These are phyloP conservation scores for Falco biarmicus DNA, from an alignment of 2,797 vertebrate genomes.

Conservation along the genomic window DNA sequence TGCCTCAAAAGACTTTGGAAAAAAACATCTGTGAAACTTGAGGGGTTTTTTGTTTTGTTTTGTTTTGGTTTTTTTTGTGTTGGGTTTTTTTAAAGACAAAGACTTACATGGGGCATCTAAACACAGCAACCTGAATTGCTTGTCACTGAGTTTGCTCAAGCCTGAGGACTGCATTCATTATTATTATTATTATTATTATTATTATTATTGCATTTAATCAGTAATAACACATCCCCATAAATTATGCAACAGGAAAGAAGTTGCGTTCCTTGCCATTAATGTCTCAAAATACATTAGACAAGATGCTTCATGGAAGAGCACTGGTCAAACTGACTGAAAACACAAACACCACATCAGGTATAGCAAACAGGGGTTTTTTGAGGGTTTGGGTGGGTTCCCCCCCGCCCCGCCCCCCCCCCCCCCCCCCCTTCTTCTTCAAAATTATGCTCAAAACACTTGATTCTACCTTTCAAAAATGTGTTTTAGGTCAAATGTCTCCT, in stretches of 20 bases:
- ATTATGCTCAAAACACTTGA: background rate
- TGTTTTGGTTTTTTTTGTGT: rapidly evolving
- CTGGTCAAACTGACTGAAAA: background rate
- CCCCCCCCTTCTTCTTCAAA: background rate
- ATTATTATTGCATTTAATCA: background rate
- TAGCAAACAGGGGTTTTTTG: background rate
- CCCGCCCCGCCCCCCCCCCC: too few relatives aligned
- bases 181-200: background rate
- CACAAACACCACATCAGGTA: background rate
- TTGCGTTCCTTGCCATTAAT: background rate
- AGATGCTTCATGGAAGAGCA: background rate
- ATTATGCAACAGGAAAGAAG: background rate
- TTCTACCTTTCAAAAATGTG: background rate
- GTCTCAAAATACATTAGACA: background rate
- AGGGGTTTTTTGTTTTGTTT: rapidly evolving
- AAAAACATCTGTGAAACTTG: background rate
- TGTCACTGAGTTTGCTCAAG: background rate
- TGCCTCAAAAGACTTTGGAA: background rate
- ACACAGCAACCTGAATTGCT: background rate
- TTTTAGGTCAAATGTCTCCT: background rate
- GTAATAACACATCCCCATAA: background rate
- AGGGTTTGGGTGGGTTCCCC: rapidly evolving
- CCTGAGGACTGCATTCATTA: background rate
- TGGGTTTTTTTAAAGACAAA: background rate
- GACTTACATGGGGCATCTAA: background rate